Conservation (phyloP, 2,888 invertebrate genomes). For the Ephialtes manifestator region DNA sequence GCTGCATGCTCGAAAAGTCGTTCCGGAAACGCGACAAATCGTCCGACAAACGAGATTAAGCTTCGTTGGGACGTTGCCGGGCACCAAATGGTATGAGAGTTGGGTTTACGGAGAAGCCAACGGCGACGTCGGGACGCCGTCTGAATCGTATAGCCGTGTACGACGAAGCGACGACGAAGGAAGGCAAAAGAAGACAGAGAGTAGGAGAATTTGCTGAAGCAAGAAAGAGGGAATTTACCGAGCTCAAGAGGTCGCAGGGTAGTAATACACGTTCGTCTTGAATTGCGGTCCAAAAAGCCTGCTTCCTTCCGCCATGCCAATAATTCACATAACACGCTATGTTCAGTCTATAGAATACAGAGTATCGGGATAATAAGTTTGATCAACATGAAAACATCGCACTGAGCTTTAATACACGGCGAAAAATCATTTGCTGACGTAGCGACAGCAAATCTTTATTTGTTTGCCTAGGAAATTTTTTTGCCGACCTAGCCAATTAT, state of each 20-base stretch:
- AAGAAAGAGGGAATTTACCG: neutral
- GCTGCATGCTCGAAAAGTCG: constrained; percentile 18
- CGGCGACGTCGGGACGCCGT: constrained; percentile 35
- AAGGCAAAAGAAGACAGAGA: constrained; percentile 1
- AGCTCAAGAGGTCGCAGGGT: neutral
- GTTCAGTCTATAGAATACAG: neutral
- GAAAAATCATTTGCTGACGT: too few relatives aligned
- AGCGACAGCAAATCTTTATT: too few relatives aligned
- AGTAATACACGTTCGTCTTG: neutral
- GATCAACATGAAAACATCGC: neutral
- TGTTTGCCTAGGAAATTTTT: too few relatives aligned
- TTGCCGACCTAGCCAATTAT: too few relatives aligned
- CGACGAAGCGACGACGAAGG: constrained; percentile 9
- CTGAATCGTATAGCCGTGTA: constrained; percentile 14
- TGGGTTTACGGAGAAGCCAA: constrained; percentile 15
- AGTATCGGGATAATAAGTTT: neutral
- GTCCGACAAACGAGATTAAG: constrained; percentile 64
- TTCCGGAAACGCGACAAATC: constrained; percentile 58
- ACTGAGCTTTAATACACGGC: neutral
- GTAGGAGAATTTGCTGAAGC: constrained; percentile 8
- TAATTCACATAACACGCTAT: neutral
- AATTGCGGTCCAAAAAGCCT: constrained; percentile 11
- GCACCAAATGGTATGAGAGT: constrained; percentile 1
- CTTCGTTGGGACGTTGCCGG: constrained; percentile 50
- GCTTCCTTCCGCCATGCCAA: neutral